phyloP scores from a whole-genome alignment of 2,888 invertebrate species.

The Nomada ferruginata region DNA sequence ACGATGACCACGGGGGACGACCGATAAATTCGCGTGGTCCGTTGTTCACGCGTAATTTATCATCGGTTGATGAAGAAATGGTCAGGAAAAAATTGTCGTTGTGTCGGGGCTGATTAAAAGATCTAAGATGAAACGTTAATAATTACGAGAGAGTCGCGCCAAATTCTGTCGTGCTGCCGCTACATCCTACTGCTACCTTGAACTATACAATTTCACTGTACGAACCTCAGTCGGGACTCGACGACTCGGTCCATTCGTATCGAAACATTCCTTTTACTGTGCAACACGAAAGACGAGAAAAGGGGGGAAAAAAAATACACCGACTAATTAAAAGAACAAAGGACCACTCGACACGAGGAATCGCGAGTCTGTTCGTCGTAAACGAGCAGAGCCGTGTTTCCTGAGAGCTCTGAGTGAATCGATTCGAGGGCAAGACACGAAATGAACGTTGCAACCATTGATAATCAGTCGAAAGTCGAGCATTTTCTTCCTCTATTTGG shows the following conservation, averaged over 20 bases:
- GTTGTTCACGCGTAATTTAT: slow-evolving; percentile 17
- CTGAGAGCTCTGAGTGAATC: slow-evolving; percentile 1
- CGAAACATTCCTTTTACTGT: neutral
- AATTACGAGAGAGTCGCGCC: neutral
- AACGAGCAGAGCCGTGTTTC: neutral
- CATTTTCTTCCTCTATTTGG: slow-evolving; percentile 12
- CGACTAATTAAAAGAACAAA: slow-evolving; percentile 1
- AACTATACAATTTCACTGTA: slow-evolving; percentile 15
- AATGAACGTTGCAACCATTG: slow-evolving; percentile 61
- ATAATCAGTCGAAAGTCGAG: slow-evolving; percentile 75
- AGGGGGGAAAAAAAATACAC: neutral
- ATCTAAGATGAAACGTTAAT: neutral
- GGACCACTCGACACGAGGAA: slow-evolving; percentile 11
- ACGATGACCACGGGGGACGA: neutral
- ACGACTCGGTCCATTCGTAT: slow-evolving; percentile 24
- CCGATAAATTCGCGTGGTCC: slow-evolving; percentile 2
- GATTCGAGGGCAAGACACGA: slow-evolving; percentile 22
- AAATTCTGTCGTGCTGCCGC: neutral
- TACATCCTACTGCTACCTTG: neutral
- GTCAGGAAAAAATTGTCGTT: neutral
- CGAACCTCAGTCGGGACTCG: slow-evolving; percentile 31
- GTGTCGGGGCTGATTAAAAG: neutral
- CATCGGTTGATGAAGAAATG: neutral
- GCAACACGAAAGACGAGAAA: neutral
- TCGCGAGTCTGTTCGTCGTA: neutral